These are phyloP conservation scores for Elephantulus edwardii DNA, from an alignment of 2,113 vertebrate species.

Conservation along the genomic window DNA sequence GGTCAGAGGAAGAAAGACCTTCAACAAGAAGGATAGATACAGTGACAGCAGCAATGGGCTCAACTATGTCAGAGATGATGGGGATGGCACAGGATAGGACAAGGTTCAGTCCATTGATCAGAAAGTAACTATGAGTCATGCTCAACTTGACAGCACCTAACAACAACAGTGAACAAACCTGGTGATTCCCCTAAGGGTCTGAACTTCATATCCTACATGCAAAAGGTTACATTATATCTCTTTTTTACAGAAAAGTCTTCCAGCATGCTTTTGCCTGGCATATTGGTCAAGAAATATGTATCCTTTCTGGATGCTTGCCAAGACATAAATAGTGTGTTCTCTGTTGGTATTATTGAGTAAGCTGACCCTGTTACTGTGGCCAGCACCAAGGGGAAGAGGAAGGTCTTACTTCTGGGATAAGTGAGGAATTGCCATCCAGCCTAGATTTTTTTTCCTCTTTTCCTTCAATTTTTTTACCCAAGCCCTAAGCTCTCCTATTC, in stretches of 20 bases:
- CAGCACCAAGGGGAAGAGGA: accelerated
- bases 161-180: too few relatives aligned
- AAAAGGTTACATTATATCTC: accelerated
- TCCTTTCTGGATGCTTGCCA: background rate
- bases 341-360: background rate
- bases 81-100: too few relatives aligned
- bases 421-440: background rate
- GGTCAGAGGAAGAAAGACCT: too few relatives aligned
- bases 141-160: too few relatives aligned
- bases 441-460: accelerated
- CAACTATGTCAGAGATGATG: too few relatives aligned
- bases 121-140: too few relatives aligned
- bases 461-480: background rate
- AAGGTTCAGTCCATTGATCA: too few relatives aligned
- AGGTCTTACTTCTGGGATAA: accelerated
- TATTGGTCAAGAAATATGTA: accelerated
- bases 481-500: too few relatives aligned
- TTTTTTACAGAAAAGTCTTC: accelerated
- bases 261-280: accelerated
- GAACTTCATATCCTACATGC: background rate
- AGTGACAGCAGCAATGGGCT: too few relatives aligned
- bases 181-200: background rate
- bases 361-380: background rate
- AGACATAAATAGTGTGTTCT: background rate
- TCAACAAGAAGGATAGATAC: too few relatives aligned